Conservation (phyloP, 2,113 vertebrate genomes). For the Ariopsis seemanni region DNA sequence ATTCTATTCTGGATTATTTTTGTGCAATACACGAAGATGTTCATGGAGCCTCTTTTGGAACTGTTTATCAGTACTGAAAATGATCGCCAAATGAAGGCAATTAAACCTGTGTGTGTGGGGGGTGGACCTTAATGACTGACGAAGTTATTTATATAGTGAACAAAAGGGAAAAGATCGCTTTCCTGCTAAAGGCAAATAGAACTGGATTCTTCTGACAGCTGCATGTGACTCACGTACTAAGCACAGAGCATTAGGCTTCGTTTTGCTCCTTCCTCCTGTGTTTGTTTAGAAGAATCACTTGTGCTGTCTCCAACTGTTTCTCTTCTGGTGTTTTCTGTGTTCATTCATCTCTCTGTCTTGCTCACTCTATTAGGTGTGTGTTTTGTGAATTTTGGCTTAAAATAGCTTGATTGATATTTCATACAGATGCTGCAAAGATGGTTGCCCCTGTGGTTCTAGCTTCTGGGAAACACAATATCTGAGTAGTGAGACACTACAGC, state of each 20-base stretch:
- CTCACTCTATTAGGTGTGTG: not conserved
- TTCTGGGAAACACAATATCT: slow-evolving; percentile 21
- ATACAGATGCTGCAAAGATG: not conserved
- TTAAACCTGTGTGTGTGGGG: not conserved
- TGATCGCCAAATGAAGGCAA: not conserved
- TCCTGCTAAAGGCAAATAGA: slow-evolving; percentile 25
- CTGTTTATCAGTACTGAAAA: not conserved
- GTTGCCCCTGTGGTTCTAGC: not conserved
- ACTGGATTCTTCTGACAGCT: slow-evolving; percentile 30
- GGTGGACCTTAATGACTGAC: not conserved
- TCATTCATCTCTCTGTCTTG: not conserved
- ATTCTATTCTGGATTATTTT: not conserved
- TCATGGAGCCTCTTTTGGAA: not conserved
- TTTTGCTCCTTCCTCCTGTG: not conserved
- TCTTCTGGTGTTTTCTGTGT: not conserved
- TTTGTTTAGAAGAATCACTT: not conserved
- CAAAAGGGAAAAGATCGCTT: slow-evolving; percentile 11
- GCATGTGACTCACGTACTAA: slow-evolving; percentile 8
- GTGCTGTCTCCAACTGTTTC: not conserved
- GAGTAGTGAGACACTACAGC: slow-evolving; percentile 9
- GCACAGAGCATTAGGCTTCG: not conserved
- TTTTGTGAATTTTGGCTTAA: not conserved
- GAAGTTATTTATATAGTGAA: slow-evolving; percentile 19
- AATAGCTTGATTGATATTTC: not conserved
- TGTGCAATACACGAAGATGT: not conserved